phyloP scores from a whole-genome alignment of 1,140 invertebrate species.

The Caenorhabditis inopinata region DNA sequence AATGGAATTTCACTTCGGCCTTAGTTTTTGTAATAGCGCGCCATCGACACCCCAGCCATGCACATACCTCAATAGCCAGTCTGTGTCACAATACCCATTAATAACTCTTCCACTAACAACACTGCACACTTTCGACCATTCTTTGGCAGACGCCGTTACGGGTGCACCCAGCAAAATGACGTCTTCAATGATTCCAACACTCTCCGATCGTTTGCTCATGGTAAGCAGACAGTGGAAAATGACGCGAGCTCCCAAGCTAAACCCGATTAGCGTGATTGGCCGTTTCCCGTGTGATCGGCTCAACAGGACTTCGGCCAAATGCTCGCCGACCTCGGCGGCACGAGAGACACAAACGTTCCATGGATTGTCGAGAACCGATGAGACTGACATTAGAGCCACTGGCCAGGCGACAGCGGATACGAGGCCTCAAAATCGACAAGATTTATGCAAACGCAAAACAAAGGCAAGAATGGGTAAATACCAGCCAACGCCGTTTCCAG shows the following conservation, averaged over 20 bases:
- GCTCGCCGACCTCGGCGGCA: constrained; percentile 73
- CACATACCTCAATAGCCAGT: constrained; percentile 69
- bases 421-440: constrained; percentile 71
- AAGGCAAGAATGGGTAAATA: constrained; percentile 57
- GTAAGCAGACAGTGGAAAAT: constrained; percentile 74
- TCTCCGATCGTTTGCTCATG: constrained; percentile 66
- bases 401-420: constrained; percentile 76
- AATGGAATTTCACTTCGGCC: too few relatives aligned
- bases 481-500: constrained; percentile 76
- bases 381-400: constrained; percentile 72
- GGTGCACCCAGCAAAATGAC: constrained; percentile 76
- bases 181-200: constrained; percentile 74
- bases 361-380: constrained; percentile 76
- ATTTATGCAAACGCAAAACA: too few relatives aligned
- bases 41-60: too few relatives aligned
- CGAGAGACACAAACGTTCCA: constrained; percentile 76
- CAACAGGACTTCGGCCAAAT: constrained; percentile 74
- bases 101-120: constrained; percentile 69
- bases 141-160: constrained; percentile 62
- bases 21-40: too few relatives aligned
- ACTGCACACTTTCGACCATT: constrained; percentile 66
- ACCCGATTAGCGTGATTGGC: constrained; percentile 76
- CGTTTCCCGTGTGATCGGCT: constrained; percentile 74
- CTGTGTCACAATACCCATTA: constrained; percentile 69
- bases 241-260: constrained; percentile 75